Base-by-base conservation (phyloP, 1,140 invertebrate species). In the Diorhabda elongata region DNA sequence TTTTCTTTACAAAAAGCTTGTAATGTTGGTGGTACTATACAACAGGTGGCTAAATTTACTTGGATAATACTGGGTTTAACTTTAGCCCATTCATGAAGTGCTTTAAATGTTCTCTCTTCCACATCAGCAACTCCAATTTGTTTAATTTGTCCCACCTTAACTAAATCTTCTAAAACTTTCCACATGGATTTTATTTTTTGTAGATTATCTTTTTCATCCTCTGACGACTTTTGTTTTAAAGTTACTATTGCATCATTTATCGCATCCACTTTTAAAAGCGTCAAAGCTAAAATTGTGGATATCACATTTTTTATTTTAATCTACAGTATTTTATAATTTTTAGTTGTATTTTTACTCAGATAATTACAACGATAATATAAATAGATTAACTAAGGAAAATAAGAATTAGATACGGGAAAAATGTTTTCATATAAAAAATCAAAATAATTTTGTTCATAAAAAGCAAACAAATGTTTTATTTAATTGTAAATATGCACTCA, bases 31-130 rank as follows among this genome's bases (percentile, higher is more conserved):
- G 97, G 96, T 68, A 99, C 96, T 3, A 97, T 92, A 85, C 97
- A 99, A 81, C 97, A 99, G 3, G 92, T 92, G 2, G 95, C 91
- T 61, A 98, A 86, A 84, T 97, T 98, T 69, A 99, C 96, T 84
- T 99, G 97, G 71, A 97, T 91, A 67, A 97, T 95, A 71, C 87
- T 88, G 11, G 97, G 97, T 75, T 95, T 94, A 2, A 95, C 90
- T 71, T 85, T 84, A n/a, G 93, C 89, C 85, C 88, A 90, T 9
- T 90, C 84, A 82, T 93, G 90, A 0, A 98, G 82, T 68, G 89
- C 83, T 52, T 90, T 87, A 62, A 98, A 91, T 43, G 89, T 86
- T 3, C 86, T 84, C 45, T 92, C 91, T 75, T 94, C 92, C n/a
- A 98, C 84, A 82, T 98, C 96, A 58, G 93, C 91, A 7, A 98